Conservation (phyloP, 2,888 invertebrate species). For the Drosophila colorata region DNA sequence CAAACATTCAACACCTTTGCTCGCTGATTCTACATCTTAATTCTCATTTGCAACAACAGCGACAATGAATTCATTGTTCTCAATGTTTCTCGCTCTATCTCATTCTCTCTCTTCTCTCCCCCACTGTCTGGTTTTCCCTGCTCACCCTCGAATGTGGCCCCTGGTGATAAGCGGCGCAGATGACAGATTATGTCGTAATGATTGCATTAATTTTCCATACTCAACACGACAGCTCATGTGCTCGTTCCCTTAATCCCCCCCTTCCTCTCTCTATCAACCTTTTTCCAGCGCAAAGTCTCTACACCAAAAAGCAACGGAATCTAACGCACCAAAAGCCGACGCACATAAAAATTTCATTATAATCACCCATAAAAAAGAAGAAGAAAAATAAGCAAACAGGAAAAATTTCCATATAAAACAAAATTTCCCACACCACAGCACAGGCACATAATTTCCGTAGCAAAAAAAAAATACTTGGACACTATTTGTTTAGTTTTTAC, state of each 20-base stretch:
- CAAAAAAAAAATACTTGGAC: constrained; percentile 20
- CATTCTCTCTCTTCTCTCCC: not conserved
- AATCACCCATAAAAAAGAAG: constrained; percentile 1
- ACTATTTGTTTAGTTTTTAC: constrained; percentile 34
- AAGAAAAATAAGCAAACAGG: constrained; percentile 2
- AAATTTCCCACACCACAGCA: constrained; percentile 1
- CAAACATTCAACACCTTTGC: not conserved
- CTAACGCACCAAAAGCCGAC: constrained; percentile 1
- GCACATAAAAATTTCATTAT: constrained; percentile 8
- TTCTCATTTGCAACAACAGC: not conserved
- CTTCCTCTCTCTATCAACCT: constrained; percentile 29
- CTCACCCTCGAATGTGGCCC: constrained; percentile 1
- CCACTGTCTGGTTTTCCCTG: not conserved
- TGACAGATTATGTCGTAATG: constrained; percentile 46
- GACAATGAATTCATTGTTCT: constrained; percentile 19
- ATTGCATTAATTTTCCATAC: constrained; percentile 51
- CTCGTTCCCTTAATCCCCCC: not conserved
- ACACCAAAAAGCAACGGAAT: constrained; percentile 5
- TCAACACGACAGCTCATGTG: constrained; percentile 10
- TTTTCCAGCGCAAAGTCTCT: constrained; percentile 11
- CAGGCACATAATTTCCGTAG: constrained; percentile 9
- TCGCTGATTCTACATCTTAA: not conserved
- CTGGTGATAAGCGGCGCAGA: constrained; percentile 38
- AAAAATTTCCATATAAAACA: constrained; percentile 14
- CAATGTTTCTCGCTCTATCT: not conserved